Base-by-base conservation (phyloP, 2,888 invertebrate genomes). In the Lepidochitona cinerea region DNA sequence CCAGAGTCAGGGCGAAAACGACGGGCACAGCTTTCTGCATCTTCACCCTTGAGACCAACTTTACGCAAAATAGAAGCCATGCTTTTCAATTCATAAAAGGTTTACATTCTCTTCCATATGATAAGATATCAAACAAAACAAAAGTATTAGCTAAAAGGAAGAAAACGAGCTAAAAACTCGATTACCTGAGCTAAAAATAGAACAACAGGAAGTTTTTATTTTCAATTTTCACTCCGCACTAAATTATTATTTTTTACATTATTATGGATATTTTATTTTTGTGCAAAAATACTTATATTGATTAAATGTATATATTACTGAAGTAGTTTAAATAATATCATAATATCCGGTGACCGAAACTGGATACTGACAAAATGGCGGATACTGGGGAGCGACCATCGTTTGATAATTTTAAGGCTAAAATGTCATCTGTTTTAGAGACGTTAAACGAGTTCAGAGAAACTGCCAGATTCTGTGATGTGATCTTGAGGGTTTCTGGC, bases 401-500 rank as follows among this genome's bases (percentile, higher is more conserved):
- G 36, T 36, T 54, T 37, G 85, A 83, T 59, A 59, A 71, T 32
- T 82, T 85, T 68, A 74, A 76, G 68, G 77, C 80, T 18, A 81
- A 78, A 26, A 71, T 75, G 72, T 79, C 74, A 32, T 72, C 76
- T 6, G 72, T 83, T 33, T 75, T 85, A 23, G 68, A 77, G 35
- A 64, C 35, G 23, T 76, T 89, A 53, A 81, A 85, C 66, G 80
- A 80, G 23, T 89, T 89, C 68, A 85, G 88, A 75, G 74, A 75
- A n/a, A 65, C 70, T 23, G 79, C 83, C 32, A 81, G 83, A 67
- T 86, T 89, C 76, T 90, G 90, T 78, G 89, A 89, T 82, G 87
- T 90, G 36, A 78, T 88, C 68, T 81, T 90, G 14, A 85, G 85
- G 78, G 85, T 90, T 29, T 85, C 83, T 71, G 87, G 81, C 29